phyloP scores from a whole-genome alignment of 2,797 vertebrate species.

The Pangasius sanitwongsei region DNA sequence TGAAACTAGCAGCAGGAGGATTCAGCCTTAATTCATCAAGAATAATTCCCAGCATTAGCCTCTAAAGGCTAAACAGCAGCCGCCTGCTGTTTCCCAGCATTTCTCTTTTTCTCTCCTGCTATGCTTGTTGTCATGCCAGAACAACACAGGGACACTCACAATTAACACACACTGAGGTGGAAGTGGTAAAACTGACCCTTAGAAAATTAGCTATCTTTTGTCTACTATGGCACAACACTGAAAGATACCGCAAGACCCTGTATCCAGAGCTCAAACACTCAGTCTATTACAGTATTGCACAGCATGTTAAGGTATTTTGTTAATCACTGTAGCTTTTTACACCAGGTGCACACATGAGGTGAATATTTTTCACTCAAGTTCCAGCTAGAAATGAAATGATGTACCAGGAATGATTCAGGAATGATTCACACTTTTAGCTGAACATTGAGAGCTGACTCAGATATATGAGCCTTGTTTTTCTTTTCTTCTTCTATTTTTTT shows the following conservation, averaged over 20 bases:
- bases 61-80: constrained; percentile 51
- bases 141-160: constrained; percentile 6
- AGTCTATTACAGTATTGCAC: no score
- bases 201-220: constrained; percentile 7
- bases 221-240: background rate
- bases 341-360: background rate
- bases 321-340: background rate
- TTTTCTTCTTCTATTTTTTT: no score
- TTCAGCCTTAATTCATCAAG: constrained; percentile 84
- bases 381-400: background rate
- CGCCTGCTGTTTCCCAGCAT: constrained; percentile 12
- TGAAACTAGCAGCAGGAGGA: constrained; percentile 66
- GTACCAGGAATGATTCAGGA: background rate
- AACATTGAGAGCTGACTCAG: background rate
- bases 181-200: constrained; percentile 3
- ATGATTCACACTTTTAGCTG: background rate
- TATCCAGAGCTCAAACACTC: background rate
- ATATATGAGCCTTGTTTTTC: background rate
- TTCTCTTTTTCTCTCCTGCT: constrained; percentile 21
- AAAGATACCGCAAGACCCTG: background rate
- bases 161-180: constrained; percentile 27
- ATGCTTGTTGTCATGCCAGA: constrained; percentile 10
- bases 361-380: background rate
- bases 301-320: background rate
- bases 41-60: constrained; percentile 78